Conservation (phyloP, 2,797 vertebrate genomes). For the Sebastes kiyomatsui region DNA sequence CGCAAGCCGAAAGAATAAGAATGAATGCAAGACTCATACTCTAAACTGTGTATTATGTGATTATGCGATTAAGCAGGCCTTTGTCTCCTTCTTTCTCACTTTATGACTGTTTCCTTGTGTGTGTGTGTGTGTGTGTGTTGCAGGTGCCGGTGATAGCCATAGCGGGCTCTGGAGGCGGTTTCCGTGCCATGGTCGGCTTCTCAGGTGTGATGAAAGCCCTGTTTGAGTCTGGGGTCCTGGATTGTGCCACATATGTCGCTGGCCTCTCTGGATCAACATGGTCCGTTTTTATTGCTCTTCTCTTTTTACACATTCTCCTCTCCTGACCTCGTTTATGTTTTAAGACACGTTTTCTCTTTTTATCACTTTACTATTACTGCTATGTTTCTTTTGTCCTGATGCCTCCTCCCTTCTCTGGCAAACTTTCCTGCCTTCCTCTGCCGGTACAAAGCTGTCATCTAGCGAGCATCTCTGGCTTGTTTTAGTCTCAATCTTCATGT, state of each 20-base stretch:
- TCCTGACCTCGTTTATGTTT: neutral
- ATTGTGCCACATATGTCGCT: slow-evolving; percentile 93
- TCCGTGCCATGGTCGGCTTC: slow-evolving; percentile 96
- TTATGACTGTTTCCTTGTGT: neutral
- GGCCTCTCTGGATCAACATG: slow-evolving; percentile 98
- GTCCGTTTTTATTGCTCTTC: slow-evolving; percentile 71
- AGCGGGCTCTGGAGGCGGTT: slow-evolving; percentile 95
- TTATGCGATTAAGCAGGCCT: neutral
- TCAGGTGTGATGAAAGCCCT: slow-evolving; percentile 97
- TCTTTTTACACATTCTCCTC: neutral
- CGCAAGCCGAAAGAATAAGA: slow-evolving; percentile 35
- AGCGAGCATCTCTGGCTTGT: slow-evolving; percentile 30
- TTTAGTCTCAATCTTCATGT: slow-evolving; percentile 15
- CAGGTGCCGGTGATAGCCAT: slow-evolving; percentile 97
- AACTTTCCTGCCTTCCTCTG: slow-evolving; percentile 20
- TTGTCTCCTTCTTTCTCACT: neutral
- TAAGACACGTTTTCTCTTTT: neutral
- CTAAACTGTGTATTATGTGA: neutral
- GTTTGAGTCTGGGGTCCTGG: slow-evolving; percentile 93
- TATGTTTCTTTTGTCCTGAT: neutral
- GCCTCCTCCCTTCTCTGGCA: slow-evolving; percentile 19
- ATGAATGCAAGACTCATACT: slow-evolving; percentile 12
- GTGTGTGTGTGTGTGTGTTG: slow-evolving; percentile 21
- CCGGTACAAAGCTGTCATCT: slow-evolving; percentile 20
- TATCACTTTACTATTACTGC: neutral